Evolutionary conservation across 2,888 invertebrate species (phyloP).

Genomic region (Dryococelus australis): DNA sequence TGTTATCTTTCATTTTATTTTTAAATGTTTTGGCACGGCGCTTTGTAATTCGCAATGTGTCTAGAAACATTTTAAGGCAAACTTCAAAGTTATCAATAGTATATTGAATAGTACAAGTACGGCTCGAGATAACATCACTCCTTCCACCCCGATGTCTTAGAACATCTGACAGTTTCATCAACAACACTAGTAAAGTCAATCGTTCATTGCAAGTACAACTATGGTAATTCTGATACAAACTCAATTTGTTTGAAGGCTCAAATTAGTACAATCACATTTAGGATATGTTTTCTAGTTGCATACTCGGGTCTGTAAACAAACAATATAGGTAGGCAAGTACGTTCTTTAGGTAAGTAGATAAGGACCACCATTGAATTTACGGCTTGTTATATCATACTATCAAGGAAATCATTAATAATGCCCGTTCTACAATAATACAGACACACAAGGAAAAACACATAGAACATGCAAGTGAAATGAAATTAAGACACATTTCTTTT

Average conservation of each 20-base stretch:
- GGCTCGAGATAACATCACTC: not conserved
- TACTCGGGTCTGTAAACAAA: not conserved
- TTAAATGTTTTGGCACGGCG: not conserved
- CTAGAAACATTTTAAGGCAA: not conserved
- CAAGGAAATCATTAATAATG: no score
- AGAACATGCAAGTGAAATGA: no score
- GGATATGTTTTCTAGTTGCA: not conserved
- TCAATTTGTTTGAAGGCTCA: not conserved
- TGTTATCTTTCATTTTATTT: conserved; percentile 18
- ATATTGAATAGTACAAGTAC: not conserved
- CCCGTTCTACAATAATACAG: no score
- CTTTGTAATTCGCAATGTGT: not conserved
- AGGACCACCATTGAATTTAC: no score
- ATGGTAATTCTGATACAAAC: not conserved
- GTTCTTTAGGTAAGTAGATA: no score
- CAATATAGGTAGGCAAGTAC: not conserved
- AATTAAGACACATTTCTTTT: no score
- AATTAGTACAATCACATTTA: not conserved
- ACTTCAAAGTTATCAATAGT: not conserved
- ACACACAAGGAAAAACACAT: no score
- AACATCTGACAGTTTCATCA: not conserved
- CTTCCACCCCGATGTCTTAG: not conserved
- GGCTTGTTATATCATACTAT: no score
- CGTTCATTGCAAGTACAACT: not conserved
- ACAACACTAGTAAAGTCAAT: not conserved